Conservation (phyloP, 2,797 vertebrate species). For the Alectoris magna region DNA sequence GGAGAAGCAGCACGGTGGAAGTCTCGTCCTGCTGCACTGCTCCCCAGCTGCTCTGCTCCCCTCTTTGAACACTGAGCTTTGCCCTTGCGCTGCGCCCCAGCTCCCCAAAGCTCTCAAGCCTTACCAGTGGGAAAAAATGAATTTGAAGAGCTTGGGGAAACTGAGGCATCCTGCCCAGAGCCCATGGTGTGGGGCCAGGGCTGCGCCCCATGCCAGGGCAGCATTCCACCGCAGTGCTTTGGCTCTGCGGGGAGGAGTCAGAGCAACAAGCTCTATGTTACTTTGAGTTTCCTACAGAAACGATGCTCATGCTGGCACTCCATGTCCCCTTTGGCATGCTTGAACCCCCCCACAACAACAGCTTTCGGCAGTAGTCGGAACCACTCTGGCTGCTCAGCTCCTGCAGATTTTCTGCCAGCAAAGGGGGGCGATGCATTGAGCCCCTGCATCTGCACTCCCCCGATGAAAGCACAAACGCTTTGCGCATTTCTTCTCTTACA, state of each 20-base stretch:
- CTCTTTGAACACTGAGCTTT: constrained; percentile 35
- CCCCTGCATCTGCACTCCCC: not conserved
- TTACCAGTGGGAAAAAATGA: fast-evolving
- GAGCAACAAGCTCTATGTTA: constrained; percentile 35
- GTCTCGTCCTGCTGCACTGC: not conserved
- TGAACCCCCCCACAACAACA: fast-evolving
- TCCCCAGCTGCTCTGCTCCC: not conserved
- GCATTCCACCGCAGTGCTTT: not conserved
- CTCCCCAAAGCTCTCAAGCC: not conserved
- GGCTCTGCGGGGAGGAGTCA: not conserved
- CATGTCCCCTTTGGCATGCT: not conserved
- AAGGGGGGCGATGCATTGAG: not conserved
- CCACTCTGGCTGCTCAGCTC: not conserved
- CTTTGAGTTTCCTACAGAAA: constrained; percentile 2
- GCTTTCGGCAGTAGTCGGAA: not conserved
- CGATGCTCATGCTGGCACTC: not conserved
- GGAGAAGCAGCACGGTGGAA: not conserved
- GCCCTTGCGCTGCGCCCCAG: not conserved
- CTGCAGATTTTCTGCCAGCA: not conserved
- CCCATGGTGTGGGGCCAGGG: fast-evolving
- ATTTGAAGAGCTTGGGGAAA: not conserved
- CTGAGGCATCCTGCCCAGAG: not conserved
- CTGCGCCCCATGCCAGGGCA: fast-evolving
- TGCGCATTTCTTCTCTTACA: not conserved
- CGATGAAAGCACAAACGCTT: not conserved